Evolutionary conservation across 2,113 vertebrate species (phyloP).

Genomic region (Lepisosteus oculatus): DNA sequence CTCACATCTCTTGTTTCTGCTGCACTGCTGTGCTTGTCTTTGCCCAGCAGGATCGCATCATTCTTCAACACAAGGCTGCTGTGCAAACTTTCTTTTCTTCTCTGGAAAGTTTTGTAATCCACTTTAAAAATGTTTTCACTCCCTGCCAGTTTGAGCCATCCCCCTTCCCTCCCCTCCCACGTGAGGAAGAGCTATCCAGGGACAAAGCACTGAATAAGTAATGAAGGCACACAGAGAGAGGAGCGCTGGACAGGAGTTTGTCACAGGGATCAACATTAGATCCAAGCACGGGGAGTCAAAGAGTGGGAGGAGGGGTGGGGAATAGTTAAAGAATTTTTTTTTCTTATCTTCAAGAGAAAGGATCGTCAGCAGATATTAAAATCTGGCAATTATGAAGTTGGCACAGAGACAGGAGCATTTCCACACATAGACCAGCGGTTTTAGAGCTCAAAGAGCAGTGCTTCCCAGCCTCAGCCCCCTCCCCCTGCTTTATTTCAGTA

Average conservation of each 20-base stretch:
- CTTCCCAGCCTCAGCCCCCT: background rate
- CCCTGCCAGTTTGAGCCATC: slow-evolving; percentile 35
- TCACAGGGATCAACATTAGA: slow-evolving; percentile 26
- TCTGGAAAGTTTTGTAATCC: slow-evolving; percentile 12
- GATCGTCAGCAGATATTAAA: background rate
- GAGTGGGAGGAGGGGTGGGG: background rate
- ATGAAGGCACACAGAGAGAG: slow-evolving; percentile 31
- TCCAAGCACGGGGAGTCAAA: background rate
- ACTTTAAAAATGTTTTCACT: slow-evolving; percentile 22
- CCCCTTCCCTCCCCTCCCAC: slow-evolving; percentile 29
- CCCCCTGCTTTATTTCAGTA: slow-evolving; percentile 21
- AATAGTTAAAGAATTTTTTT: background rate
- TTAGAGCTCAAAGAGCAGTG: slow-evolving; percentile 2
- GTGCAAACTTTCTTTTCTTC: slow-evolving; percentile 15
- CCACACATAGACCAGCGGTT: too few relatives aligned
- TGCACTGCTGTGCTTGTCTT: background rate
- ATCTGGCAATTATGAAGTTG: background rate
- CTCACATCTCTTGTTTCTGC: too few relatives aligned
- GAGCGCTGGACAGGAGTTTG: slow-evolving; percentile 29
- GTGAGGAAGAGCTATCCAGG: slow-evolving; percentile 26
- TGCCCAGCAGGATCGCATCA: background rate
- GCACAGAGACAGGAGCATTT: background rate
- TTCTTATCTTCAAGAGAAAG: background rate
- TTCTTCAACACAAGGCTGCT: too few relatives aligned
- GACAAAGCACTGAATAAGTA: slow-evolving; percentile 39